Evolutionary conservation across 2,888 invertebrate genomes (phyloP).

Genomic region (Drosophila setosimentum): DNA sequence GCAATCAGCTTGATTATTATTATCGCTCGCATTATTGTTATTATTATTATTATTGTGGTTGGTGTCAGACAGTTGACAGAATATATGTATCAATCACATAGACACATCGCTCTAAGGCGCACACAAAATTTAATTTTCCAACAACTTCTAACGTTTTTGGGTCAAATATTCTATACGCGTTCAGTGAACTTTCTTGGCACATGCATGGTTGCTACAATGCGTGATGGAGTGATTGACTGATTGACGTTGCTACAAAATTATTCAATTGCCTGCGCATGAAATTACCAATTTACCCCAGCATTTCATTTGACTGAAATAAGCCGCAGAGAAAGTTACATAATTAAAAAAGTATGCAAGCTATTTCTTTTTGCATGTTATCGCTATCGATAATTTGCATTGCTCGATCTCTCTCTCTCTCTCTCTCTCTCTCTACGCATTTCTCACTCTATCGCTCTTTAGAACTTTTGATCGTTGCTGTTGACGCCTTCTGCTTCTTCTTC

Average conservation of each 20-base stretch:
- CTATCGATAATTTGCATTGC: constrained; percentile 47
- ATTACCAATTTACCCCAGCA: constrained; percentile 31
- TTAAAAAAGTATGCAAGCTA: constrained; percentile 32
- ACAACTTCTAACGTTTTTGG: constrained; percentile 33
- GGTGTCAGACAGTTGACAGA: constrained; percentile 62
- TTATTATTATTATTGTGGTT: constrained; percentile 34
- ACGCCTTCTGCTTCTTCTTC: background rate
- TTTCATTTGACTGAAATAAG: constrained; percentile 57
- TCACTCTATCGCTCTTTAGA: background rate
- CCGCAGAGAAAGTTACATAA: constrained; percentile 53
- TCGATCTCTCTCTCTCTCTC: background rate
- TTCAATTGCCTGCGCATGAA: constrained; percentile 33
- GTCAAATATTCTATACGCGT: constrained; percentile 45
- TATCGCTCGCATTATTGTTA: constrained; percentile 36
- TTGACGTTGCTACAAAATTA: constrained; percentile 26
- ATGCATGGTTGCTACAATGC: constrained; percentile 20
- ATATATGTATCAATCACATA: constrained; percentile 44
- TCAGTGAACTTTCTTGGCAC: constrained; percentile 54
- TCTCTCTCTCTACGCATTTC: background rate
- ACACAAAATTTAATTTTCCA: constrained; percentile 53
- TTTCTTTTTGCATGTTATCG: constrained; percentile 37
- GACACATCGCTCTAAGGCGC: constrained; percentile 28
- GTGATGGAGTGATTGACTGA: constrained; percentile 42
- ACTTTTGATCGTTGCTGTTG: constrained; percentile 1
- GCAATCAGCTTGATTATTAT: constrained; percentile 49